A percentile compares a stretch with the other conserved stretches of the same genome.
phyloP scores from a whole-genome alignment of 2,797 vertebrate genomes.

The Artibeus lituratus region DNA sequence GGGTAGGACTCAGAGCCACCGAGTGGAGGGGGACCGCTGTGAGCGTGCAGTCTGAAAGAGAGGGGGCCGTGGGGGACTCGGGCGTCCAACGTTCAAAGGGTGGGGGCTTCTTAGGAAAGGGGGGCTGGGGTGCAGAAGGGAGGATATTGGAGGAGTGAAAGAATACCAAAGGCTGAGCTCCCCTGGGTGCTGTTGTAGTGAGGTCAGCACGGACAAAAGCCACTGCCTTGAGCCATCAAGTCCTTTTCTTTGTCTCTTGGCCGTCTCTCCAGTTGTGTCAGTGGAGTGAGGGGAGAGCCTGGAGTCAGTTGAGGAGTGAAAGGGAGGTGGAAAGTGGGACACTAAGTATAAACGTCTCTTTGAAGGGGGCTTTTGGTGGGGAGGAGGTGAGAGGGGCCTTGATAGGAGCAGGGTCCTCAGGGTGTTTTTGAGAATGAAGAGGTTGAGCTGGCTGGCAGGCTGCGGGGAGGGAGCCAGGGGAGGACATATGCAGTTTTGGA shows the following conservation, averaged over 20 bases:
- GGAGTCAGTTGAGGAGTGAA: background rate
- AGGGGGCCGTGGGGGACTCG: background rate
- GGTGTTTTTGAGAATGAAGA: background rate
- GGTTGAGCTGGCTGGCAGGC: background rate
- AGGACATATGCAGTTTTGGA: slow-evolving; percentile 55
- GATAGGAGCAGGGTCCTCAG: background rate
- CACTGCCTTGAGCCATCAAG: background rate
- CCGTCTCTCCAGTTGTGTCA: background rate
- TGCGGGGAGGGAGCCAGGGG: background rate
- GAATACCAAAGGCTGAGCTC: background rate
- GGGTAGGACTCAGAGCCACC: background rate
- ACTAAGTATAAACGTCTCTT: background rate
- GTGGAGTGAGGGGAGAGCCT: background rate
- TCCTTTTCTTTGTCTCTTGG: background rate
- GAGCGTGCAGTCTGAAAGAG: background rate
- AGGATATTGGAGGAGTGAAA: background rate
- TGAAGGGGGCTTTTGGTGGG: background rate
- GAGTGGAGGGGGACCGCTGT: no score
- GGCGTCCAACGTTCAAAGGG: background rate
- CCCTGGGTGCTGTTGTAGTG: background rate
- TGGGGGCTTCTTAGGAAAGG: background rate
- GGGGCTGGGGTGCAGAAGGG: background rate
- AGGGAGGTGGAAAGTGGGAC: background rate
- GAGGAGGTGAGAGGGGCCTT: background rate
- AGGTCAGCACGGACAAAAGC: background rate